Evolutionary conservation across 1,140 invertebrate genomes (phyloP), one percentile per base, ranked within the genome.

Genomic region (Ditylenchus dipsaci): DNA sequence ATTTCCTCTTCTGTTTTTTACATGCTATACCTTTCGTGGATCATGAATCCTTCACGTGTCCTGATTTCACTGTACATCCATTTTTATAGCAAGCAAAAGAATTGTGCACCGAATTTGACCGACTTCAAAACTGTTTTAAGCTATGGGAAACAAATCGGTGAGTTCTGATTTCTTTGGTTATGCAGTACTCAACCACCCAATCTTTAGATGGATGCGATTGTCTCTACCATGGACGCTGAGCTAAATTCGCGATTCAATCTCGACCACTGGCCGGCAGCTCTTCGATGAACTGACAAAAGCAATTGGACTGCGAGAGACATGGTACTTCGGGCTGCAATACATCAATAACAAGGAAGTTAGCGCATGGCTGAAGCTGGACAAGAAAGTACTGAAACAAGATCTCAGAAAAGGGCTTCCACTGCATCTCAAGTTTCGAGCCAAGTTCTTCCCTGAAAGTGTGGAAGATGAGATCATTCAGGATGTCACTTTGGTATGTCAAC

Each of bases 211-310:
- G 3, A 61, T 61, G 59, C 29, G 27, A 43, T 43, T 19, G 59
- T 61, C n/a, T 21, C 19, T 19, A 33, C 59, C 8, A 61, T 61
- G 59, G 59, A 61, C 13, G 19, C 59, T 7, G 59, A 61, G n/a
- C 30, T 99, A 88, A 95, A 98, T 99, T 99, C 88, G 93, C 95
- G 85, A 99, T 99, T 89, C 95, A 98, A 88, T 91, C 91, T 95
- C 91, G 81, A 99, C 96, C 71, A 97, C 95, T 59, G 96, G 96
- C 80, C 98, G 98, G 86, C 95, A 98, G 86, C 88, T 99, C 21
- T 99, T 98, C 85, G 96, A 99, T 85, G 96, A 99, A 87, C 87
- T 97, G 71, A 93, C 97, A 66, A 97, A 97, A 86, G 98, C 96
- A 59, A 97, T 99, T 82, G 95, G 95, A 70, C 88, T 99, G 23